Conservation (phyloP, 2,113 vertebrate species). For the Edolisoma coerulescens region DNA sequence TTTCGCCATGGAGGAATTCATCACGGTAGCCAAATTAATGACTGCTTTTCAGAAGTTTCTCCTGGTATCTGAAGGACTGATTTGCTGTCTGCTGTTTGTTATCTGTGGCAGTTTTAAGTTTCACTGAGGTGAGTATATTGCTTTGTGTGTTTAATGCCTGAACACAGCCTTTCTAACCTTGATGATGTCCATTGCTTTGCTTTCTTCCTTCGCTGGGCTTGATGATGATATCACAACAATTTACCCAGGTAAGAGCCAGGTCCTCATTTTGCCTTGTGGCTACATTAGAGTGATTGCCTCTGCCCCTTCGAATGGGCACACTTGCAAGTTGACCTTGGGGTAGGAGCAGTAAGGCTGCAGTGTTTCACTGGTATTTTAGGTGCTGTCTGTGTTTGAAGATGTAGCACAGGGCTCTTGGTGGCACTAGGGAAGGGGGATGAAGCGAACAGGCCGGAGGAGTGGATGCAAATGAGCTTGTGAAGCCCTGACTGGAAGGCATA, state of each 20-base stretch:
- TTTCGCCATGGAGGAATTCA: not conserved
- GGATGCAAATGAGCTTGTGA: not conserved
- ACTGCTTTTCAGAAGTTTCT: conserved; percentile 12
- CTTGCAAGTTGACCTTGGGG: not conserved
- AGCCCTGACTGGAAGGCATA: not conserved
- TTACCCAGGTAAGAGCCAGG: not conserved
- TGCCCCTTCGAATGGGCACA: not conserved
- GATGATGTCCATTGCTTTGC: not conserved
- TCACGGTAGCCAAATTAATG: not conserved
- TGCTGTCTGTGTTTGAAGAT: not conserved
- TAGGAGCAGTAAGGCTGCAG: not conserved
- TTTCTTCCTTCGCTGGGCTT: not conserved
- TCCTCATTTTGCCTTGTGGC: not conserved
- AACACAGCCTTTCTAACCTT: not conserved
- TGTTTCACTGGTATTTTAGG: not conserved
- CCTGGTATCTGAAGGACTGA: not conserved
- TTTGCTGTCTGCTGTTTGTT: not conserved
- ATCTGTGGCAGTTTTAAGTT: not conserved
- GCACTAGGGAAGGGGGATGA: not conserved
- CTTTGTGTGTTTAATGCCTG: not conserved
- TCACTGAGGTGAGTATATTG: not conserved
- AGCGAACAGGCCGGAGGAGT: not conserved
- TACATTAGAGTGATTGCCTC: not conserved
- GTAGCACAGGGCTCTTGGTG: not conserved
- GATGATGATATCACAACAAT: not conserved